phyloP scores from a whole-genome alignment of 1,140 invertebrate species.

The Stegodyphus mimosarum region DNA sequence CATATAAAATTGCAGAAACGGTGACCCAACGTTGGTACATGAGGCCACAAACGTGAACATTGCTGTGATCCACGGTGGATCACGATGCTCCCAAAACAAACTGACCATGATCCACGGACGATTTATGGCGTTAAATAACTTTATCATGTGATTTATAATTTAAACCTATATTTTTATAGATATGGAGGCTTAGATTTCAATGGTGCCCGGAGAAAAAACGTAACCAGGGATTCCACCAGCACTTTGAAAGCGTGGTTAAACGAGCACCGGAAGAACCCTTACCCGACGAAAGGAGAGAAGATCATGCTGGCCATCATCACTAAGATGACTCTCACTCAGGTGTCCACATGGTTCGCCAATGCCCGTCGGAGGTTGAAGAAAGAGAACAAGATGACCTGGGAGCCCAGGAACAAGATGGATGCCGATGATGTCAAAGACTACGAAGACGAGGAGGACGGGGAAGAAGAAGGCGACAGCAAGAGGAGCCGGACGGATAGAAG shows the following conservation, averaged over 20 bases:
- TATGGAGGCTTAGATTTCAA: constrained; percentile 57
- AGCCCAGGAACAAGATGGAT: constrained; percentile 69
- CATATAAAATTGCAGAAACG: too few species aligned
- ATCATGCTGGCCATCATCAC: constrained; percentile 74
- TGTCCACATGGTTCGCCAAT: constrained; percentile 76
- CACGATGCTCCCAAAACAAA: too few species aligned
- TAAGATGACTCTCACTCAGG: constrained; percentile 73
- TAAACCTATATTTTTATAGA: not conserved
- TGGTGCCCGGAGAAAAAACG: constrained; percentile 83
- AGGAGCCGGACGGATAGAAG: constrained; percentile 3
- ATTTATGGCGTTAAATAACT: too few species aligned
- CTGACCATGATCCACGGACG: too few species aligned
- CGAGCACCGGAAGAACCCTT: constrained; percentile 87
- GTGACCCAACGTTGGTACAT: too few species aligned
- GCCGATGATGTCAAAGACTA: constrained; percentile 66
- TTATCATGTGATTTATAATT: too few species aligned
- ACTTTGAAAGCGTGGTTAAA: constrained; percentile 94
- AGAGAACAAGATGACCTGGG: constrained; percentile 75
- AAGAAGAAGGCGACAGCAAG: constrained; percentile 26
- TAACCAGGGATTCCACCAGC: constrained; percentile 95
- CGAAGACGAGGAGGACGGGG: constrained; percentile 65
- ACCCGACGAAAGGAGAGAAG: constrained; percentile 75
- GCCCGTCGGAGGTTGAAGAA: constrained; percentile 72
- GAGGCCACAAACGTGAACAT: too few species aligned
- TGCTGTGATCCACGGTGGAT: too few species aligned